Evolutionary conservation across 2,888 invertebrate species (phyloP).

Genomic region (Caenorhabditis zanzibari): DNA sequence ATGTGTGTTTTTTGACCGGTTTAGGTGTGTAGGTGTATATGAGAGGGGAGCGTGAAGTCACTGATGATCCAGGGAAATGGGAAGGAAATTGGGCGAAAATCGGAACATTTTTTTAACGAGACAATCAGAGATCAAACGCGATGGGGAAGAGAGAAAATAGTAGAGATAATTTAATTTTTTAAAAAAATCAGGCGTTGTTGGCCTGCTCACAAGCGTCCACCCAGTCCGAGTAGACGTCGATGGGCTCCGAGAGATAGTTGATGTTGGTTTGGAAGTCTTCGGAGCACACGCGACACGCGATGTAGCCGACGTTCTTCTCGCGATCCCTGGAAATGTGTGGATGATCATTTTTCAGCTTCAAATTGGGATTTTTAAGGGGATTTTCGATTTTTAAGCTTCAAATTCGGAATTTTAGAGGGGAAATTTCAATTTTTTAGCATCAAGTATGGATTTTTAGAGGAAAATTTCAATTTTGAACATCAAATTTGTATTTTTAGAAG

Average conservation of each 20-base stretch:
- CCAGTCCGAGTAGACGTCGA: constrained; percentile 99
- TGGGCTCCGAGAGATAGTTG: constrained; percentile 95
- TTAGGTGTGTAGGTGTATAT: constrained; percentile 11
- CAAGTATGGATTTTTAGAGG: no score
- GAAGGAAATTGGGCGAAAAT: neutral
- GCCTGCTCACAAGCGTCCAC: constrained; percentile 98
- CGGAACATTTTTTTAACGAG: constrained; percentile 52
- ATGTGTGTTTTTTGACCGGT: constrained; percentile 40
- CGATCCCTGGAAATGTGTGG: constrained; percentile 89
- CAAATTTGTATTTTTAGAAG: no score
- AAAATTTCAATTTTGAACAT: no score
- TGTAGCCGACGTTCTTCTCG: constrained; percentile 93
- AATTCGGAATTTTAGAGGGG: no score
- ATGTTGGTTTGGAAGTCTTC: constrained; percentile 94
- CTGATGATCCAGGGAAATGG: constrained; percentile 47
- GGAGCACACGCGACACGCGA: constrained; percentile 95
- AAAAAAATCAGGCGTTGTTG: constrained; percentile 84
- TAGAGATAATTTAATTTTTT: neutral
- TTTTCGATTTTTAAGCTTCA: no score
- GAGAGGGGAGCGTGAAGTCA: constrained; percentile 16
- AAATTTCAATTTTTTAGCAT: no score
- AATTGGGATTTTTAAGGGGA: no score
- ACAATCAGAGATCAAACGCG: constrained; percentile 51
- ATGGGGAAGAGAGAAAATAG: constrained; percentile 1
- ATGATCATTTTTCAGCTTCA: neutral